These are phyloP conservation scores for Pao palembangensis DNA, from an alignment of 2,113 vertebrate genomes.

Conservation along the genomic window DNA sequence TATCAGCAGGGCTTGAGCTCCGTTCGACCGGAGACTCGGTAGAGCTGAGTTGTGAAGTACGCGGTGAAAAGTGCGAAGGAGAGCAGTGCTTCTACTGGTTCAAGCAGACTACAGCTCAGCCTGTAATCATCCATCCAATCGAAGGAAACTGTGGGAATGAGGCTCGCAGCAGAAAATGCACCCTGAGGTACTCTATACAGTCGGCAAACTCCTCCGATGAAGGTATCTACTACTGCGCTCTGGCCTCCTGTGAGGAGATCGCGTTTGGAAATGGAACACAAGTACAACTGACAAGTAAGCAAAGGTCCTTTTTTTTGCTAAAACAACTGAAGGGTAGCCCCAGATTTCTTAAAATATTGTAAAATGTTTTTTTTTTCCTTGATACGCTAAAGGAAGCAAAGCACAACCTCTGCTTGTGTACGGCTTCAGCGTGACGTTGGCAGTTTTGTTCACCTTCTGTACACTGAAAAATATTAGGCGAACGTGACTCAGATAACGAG, in stretches of 20 bases:
- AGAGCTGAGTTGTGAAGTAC: constrained; percentile 51
- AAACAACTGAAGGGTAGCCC: neutral
- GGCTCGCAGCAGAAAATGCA: fast-evolving
- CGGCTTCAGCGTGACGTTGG: constrained; percentile 12
- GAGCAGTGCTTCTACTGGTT: constrained; percentile 60
- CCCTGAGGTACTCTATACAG: constrained; percentile 7
- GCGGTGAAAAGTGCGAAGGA: constrained; percentile 23
- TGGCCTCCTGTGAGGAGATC: constrained; percentile 52
- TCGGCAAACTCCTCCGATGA: neutral
- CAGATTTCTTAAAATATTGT: no score
- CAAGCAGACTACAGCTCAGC: constrained; percentile 18
- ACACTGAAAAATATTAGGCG: constrained; percentile 17
- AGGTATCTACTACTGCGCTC: constrained; percentile 56
- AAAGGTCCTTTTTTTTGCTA: neutral
- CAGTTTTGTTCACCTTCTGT: constrained; percentile 8
- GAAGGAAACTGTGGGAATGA: constrained; percentile 17
- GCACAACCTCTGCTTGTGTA: neutral
- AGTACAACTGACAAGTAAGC: constrained; percentile 34
- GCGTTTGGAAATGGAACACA: constrained; percentile 44
- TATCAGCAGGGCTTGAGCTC: constrained; percentile 9
- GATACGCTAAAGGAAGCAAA: neutral
- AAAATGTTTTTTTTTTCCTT: no score
- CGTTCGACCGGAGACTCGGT: constrained; percentile 26
- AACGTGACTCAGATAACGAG: neutral
- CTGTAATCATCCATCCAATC: constrained; percentile 25